phyloP scores from a whole-genome alignment of 2,113 vertebrate species.

The Esox niger region DNA sequence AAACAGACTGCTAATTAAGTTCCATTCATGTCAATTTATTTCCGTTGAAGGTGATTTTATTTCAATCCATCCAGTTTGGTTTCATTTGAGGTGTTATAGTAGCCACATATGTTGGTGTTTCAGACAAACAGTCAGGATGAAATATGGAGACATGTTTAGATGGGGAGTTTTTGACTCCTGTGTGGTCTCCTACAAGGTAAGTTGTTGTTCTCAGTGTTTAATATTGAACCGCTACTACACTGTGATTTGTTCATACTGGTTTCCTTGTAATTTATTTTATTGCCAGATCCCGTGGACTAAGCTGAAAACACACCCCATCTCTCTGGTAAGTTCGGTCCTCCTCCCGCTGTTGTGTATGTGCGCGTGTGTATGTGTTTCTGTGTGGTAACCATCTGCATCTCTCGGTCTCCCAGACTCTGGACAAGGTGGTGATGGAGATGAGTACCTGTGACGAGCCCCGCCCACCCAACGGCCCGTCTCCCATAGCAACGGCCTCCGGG shows the following conservation, averaged over 20 bases:
- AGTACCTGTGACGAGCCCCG: conserved; percentile 97
- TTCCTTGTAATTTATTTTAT: conserved; percentile 27
- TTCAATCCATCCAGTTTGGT: no score
- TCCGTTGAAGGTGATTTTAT: no score
- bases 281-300: conserved; percentile 98
- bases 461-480: conserved; percentile 92
- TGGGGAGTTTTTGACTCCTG: no score
- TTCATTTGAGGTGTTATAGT: no score
- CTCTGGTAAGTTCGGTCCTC: conserved; percentile 76
- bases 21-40: no score
- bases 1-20: not conserved
- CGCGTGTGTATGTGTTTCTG: not conserved
- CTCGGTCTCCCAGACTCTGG: conserved; percentile 77
- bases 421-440: conserved; percentile 99
- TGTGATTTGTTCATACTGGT: not conserved
- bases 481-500: conserved; percentile 94
- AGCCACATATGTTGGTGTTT: no score
- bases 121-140: no score
- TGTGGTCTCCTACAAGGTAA: no score
- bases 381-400: not conserved
- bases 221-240: not conserved
- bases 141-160: no score
- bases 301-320: conserved; percentile 94
- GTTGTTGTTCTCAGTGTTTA: no score
- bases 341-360: not conserved